Percentiles rank a stretch among this genome's conserved stretches.
phyloP scores from a whole-genome alignment of 2,888 invertebrate genomes.

The Diarsia brunnea region DNA sequence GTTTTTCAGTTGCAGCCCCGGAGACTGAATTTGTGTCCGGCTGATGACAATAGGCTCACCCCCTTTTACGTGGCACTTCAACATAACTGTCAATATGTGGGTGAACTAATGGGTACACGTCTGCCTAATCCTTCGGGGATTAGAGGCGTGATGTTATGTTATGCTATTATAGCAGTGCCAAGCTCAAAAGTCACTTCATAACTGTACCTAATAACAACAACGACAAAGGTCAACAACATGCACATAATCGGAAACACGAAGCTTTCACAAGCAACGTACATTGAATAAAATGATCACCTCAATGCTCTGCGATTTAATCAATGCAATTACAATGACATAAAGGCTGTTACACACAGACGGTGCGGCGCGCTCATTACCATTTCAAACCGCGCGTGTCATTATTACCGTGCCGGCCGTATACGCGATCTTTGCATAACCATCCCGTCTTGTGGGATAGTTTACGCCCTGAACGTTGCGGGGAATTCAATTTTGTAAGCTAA shows the following conservation, averaged over 20 bases:
- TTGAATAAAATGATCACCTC: conserved; percentile 59
- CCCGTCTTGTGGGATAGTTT: conserved; percentile 81
- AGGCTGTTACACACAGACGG: conserved; percentile 63
- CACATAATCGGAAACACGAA: conserved; percentile 15
- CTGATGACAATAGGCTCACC: too few relatives aligned
- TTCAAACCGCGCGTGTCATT: conserved; percentile 70
- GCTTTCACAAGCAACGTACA: conserved; percentile 46
- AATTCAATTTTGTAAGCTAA: conserved; percentile 85
- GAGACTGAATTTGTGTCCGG: too few relatives aligned
- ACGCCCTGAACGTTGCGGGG: conserved; percentile 80
- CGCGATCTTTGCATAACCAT: conserved; percentile 70
- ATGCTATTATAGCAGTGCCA: not conserved
- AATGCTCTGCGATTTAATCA: conserved; percentile 56
- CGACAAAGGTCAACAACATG: conserved; percentile 24
- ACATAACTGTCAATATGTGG: too few relatives aligned
- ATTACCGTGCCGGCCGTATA: conserved; percentile 64
- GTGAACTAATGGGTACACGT: too few relatives aligned
- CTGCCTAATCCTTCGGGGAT: too few relatives aligned
- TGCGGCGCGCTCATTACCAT: conserved; percentile 65
- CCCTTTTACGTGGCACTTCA: too few relatives aligned
- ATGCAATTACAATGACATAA: conserved; percentile 64
- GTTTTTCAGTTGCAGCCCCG: too few relatives aligned
- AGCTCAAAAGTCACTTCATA: not conserved
- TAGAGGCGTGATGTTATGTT: too few relatives aligned
- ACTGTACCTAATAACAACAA: conserved; percentile 7